Base-by-base conservation (phyloP, 1,140 invertebrate species). In the Mactra quadrangularis region DNA sequence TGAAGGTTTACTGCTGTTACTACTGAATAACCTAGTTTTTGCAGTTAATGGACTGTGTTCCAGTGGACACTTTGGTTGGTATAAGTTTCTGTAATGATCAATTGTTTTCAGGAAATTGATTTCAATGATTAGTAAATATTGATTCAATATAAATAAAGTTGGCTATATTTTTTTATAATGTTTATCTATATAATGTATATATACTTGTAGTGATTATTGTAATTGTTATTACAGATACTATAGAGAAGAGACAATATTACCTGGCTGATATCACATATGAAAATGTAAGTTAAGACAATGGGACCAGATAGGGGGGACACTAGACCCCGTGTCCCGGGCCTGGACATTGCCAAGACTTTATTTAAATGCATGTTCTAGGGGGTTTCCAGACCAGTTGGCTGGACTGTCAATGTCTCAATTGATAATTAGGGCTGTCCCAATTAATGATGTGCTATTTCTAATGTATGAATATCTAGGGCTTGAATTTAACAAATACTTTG, bases 151-250 rank as follows among this genome's bases (percentile, higher is more conserved):
- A 22, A 27, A 22, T 27, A 55, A 55, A 55, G 25, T 55, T n/a
- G 4, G 52, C 9, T 47, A 47, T 11, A 55, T 55, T 55, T 11
- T 19, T 55, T 55, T 4, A 55, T 55, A 22, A 55, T 55, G 6
- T 22, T 19, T 19, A 9, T 47, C 45, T n/a, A n/a, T n/a, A n/a
- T n/a, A n/a, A n/a, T n/a, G 45, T 47, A 19, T 11, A 47, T 47
- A 19, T 47, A 47, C 19, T 47, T 47, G 45, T 47, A 11, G 45
- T 47, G 45, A 11, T 19, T 38, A 47, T 79, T 57, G 78, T 19
- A n/a, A n/a, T n/a, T n/a, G n/a, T n/a, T n/a, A n/a, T 79, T 85
- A 52, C 77, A 87, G 86, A 85, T 45, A 83, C 86, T 4, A 85
- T 83, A 31, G 83, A 85, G 52, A 79, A 52, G 27, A 68, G 79